phyloP scores from a whole-genome alignment of 2,888 invertebrate genomes.

The Globia sparganii region DNA sequence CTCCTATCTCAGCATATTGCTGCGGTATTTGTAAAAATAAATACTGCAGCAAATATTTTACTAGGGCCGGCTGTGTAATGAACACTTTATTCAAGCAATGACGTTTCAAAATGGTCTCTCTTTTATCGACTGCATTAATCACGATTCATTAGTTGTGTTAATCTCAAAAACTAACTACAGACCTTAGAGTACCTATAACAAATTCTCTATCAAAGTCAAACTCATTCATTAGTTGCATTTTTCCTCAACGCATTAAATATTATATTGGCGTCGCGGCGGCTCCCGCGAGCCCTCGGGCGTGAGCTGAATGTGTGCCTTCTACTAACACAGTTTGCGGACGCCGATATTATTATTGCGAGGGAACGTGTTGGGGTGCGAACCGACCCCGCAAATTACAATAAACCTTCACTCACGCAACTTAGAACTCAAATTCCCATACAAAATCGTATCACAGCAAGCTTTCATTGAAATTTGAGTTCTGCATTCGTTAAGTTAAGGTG shows the following conservation, averaged over 20 bases:
- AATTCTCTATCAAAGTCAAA: background rate
- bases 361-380: constrained; percentile 30
- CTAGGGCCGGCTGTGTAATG: background rate
- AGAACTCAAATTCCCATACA: constrained; percentile 45
- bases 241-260: constrained; percentile 28
- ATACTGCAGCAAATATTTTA: background rate
- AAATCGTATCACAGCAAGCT: constrained; percentile 7
- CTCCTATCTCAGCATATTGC: too few relatives aligned
- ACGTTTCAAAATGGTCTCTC: background rate
- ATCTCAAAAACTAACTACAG: background rate
- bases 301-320: constrained; percentile 35
- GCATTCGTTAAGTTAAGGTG: constrained; percentile 33
- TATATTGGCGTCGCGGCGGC: constrained; percentile 1
- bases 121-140: background rate
- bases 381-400: constrained; percentile 18
- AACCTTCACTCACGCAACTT: constrained; percentile 18
- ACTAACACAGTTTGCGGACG: constrained; percentile 32
- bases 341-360: constrained; percentile 17
- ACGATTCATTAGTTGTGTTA: too few relatives aligned
- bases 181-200: background rate
- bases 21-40: too few relatives aligned
- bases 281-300: constrained; percentile 14
- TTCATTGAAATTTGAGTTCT: constrained; percentile 45
- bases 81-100: background rate
- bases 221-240: constrained; percentile 14